Conservation (phyloP, 1,140 invertebrate genomes). For the Aphaenogaster floridana region DNA sequence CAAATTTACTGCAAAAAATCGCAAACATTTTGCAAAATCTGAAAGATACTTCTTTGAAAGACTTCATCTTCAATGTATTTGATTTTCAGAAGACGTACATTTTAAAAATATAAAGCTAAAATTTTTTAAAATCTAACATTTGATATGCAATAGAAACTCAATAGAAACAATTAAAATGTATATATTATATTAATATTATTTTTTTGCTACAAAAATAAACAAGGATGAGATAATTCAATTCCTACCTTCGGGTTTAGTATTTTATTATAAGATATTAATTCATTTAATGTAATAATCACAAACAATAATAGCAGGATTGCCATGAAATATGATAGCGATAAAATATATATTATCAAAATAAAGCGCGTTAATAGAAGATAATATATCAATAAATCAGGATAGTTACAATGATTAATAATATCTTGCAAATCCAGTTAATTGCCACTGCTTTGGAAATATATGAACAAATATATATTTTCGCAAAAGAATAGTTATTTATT, state of each 20-base stretch:
- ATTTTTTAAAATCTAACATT: neutral
- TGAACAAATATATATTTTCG: neutral
- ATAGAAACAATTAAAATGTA: neutral
- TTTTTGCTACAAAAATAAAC: conserved; percentile 2
- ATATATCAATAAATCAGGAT: conserved; percentile 23
- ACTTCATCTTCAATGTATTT: neutral
- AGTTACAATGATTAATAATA: conserved; percentile 25
- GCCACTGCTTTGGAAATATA: neutral
- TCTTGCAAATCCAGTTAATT: conserved; percentile 20
- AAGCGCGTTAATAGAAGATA: conserved; percentile 9
- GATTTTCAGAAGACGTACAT: neutral
- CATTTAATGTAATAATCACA: conserved; percentile 32
- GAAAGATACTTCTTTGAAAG: neutral
- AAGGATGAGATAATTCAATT: neutral
- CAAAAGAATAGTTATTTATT: conserved; percentile 52
- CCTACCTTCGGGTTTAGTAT: neutral
- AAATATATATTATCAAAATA: conserved; percentile 33
- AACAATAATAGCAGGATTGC: neutral
- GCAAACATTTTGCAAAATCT: neutral
- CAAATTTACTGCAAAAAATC: neutral
- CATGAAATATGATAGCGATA: conserved; percentile 4
- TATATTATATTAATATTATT: conserved; percentile 15
- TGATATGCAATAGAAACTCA: neutral
- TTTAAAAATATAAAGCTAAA: neutral
- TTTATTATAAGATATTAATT: conserved; percentile 12